Percentiles rank a stretch among this genome's conserved stretches.
These are phyloP conservation scores for Dendrocincla tyrannina DNA, from an alignment of 2,797 vertebrate species.

Conservation along the genomic window DNA sequence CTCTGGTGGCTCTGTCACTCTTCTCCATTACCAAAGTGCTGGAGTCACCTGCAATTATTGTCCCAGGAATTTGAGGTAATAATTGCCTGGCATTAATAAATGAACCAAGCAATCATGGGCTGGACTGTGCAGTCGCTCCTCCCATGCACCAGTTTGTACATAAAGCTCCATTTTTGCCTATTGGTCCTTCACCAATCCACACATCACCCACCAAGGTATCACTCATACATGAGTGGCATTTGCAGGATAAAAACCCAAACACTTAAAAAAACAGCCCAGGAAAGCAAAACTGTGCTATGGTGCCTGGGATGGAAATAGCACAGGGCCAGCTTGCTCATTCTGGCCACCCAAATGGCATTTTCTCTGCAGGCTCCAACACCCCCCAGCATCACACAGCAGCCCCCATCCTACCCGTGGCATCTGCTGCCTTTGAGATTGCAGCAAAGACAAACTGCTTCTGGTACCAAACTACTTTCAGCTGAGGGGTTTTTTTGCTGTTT, in stretches of 20 bases:
- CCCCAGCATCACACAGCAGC: neutral
- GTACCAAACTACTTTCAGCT: neutral
- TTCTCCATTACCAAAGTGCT: neutral
- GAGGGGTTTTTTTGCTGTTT: neutral
- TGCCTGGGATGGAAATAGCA: neutral
- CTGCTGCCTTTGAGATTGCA: neutral
- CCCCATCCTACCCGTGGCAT: neutral
- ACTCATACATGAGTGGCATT: rapidly evolving
- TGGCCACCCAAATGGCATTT: neutral
- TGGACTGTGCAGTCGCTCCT: neutral
- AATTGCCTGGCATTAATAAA: neutral
- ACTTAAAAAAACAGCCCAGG: neutral
- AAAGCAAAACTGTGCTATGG: neutral
- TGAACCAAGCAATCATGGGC: rapidly evolving
- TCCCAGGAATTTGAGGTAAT: neutral
- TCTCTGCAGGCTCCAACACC: neutral
- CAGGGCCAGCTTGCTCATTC: neutral
- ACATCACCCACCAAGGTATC: rapidly evolving
- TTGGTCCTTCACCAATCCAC: neutral
- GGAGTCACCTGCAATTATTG: neutral
- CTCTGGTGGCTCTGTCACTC: neutral
- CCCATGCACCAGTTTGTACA: rapidly evolving
- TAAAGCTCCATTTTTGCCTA: neutral
- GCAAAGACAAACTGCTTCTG: neutral
- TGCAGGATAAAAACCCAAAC: neutral